phyloP scores from a whole-genome alignment of 2,113 vertebrate genomes.

The Arvicanthis niloticus region DNA sequence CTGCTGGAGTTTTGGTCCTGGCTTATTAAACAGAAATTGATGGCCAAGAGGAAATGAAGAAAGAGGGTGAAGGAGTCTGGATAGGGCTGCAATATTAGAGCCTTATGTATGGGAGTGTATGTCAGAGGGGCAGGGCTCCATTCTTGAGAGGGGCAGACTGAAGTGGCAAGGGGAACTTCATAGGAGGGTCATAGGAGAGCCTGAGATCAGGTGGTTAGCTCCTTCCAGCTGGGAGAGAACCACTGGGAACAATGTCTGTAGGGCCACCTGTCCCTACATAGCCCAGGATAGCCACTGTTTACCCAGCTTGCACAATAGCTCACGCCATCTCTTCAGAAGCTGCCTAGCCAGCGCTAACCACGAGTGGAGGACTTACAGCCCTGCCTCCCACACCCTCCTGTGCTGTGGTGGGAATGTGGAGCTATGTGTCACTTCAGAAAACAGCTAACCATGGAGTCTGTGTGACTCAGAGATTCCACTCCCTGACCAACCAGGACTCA shows the following conservation, averaged over 20 bases:
- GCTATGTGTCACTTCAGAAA: background rate
- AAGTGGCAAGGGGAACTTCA: background rate
- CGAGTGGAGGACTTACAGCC: background rate
- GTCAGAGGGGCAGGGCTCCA: fast-evolving
- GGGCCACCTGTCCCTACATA: too few relatives aligned
- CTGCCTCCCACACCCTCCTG: too few relatives aligned
- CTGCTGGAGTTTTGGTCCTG: slow-evolving; percentile 51
- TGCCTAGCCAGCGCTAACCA: too few relatives aligned
- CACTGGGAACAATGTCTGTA: too few relatives aligned
- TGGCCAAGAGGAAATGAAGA: slow-evolving; percentile 68
- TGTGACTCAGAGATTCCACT: background rate
- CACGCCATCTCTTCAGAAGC: background rate
- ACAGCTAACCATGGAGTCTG: background rate
- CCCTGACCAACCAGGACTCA: background rate
- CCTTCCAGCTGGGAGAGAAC: too few relatives aligned
- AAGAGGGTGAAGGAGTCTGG: background rate
- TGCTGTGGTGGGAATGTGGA: background rate
- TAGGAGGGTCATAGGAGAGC: background rate
- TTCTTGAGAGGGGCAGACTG: too few relatives aligned
- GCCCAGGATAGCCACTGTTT: background rate
- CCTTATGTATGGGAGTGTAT: background rate
- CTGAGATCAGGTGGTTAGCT: background rate
- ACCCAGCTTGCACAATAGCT: background rate
- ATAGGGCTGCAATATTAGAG: background rate
- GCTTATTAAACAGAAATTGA: slow-evolving; percentile 72